Percentiles rank a stretch among this genome's conserved stretches.
These are phyloP conservation scores for Octodon degus DNA, from an alignment of 2,113 vertebrate genomes.

Conservation along the genomic window DNA sequence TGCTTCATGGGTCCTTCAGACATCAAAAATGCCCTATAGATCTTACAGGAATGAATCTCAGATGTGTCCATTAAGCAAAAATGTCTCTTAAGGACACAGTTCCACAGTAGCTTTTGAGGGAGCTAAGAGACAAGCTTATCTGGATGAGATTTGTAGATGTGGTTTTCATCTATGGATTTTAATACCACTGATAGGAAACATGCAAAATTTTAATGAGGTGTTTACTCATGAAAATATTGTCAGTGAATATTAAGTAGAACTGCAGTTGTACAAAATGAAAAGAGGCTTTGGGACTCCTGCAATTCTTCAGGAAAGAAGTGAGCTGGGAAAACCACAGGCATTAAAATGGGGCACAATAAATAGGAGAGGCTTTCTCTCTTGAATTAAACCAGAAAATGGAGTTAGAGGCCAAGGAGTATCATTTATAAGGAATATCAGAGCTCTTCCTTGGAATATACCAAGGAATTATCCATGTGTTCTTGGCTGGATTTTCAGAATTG, in stretches of 20 bases:
- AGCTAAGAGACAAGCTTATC: neutral
- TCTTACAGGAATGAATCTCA: neutral
- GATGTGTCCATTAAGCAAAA: slow-evolving; percentile 23
- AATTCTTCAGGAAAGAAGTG: neutral
- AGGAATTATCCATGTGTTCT: neutral
- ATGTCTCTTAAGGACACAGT: neutral
- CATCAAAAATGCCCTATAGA: neutral
- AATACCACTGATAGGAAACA: slow-evolving; percentile 12
- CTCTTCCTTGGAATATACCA: neutral
- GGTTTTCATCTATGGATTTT: neutral
- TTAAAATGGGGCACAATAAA: neutral
- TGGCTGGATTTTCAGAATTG: neutral
- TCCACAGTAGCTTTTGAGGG: neutral
- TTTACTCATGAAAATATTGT: neutral
- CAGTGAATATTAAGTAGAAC: neutral
- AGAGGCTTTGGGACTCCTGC: neutral
- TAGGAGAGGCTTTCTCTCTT: neutral
- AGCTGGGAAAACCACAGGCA: neutral
- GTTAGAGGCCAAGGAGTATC: neutral
- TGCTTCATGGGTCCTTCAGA: neutral
- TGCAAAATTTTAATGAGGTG: neutral
- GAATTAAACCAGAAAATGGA: neutral
- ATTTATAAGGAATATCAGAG: neutral
- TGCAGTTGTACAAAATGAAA: neutral
- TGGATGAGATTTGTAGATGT: neutral